These are phyloP conservation scores for Slavum lentiscoides DNA, from an alignment of 2,888 invertebrate genomes.

Conservation along the genomic window DNA sequence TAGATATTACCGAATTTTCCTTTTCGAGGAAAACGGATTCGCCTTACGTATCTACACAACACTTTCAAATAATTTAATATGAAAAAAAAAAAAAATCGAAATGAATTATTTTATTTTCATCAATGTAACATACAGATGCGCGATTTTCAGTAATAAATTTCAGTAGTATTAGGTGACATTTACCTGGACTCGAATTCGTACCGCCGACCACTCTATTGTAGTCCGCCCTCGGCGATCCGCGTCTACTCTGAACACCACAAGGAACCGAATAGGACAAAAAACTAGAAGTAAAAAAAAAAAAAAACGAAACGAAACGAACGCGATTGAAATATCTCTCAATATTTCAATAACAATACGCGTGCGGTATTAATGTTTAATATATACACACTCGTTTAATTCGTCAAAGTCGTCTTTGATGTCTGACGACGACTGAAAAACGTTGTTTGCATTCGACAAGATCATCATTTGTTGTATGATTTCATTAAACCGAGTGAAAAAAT, in stretches of 20 bases:
- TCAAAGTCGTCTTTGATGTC: neutral
- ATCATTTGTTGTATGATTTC: neutral
- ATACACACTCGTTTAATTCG: neutral
- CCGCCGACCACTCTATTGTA: slow-evolving; percentile 34
- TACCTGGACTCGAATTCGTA: slow-evolving; percentile 31
- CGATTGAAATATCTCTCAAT: neutral
- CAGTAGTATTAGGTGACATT: neutral
- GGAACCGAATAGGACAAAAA: slow-evolving; percentile 32
- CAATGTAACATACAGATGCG: no score
- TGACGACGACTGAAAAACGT: neutral
- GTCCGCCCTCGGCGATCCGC: neutral
- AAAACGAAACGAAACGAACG: no score
- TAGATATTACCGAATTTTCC: no score
- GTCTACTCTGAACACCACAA: slow-evolving; percentile 27
- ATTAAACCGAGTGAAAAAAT: neutral
- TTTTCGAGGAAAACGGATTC: no score
- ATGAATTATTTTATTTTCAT: no score
- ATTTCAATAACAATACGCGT: neutral
- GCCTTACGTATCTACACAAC: no score
- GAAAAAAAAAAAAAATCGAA: no score
- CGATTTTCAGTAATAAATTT: neutral
- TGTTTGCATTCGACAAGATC: neutral
- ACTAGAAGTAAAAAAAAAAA: slow-evolving; percentile 16
- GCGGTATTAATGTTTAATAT: neutral
- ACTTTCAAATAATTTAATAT: no score